A percentile compares a stretch with the other conserved stretches of the same genome.
These are phyloP conservation scores for Spatula versicolor DNA, from an alignment of 2,797 vertebrate genomes.

Conservation along the genomic window DNA sequence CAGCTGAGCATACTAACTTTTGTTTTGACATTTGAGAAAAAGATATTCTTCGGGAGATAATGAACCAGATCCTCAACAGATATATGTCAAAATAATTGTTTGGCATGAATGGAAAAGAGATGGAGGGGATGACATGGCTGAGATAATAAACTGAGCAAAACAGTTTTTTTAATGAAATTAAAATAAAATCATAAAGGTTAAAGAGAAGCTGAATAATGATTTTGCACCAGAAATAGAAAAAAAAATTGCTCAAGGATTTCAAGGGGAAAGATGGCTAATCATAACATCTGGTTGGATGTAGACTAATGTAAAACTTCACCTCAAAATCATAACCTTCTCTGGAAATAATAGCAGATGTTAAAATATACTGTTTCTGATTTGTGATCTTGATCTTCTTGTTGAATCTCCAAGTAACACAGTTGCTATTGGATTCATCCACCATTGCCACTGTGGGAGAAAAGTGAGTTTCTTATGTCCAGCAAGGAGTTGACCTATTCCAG, in stretches of 20 bases:
- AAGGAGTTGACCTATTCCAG: not conserved
- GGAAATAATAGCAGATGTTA: not conserved
- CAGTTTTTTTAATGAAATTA: not conserved
- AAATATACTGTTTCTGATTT: not conserved
- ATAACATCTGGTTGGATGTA: not conserved
- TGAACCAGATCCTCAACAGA: not conserved
- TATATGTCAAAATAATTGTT: not conserved
- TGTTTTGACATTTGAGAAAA: slow-evolving; percentile 36
- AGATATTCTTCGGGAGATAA: slow-evolving; percentile 3
- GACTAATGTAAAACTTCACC: not conserved
- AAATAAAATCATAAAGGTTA: not conserved
- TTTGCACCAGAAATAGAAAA: not conserved
- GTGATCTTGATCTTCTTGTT: too few relatives aligned
- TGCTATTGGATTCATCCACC: not conserved
- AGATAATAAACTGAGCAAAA: not conserved
- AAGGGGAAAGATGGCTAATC: not conserved
- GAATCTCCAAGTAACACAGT: accelerated
- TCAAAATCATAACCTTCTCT: not conserved
- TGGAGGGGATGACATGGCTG: not conserved
- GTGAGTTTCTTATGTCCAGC: not conserved
- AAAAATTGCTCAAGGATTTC: not conserved
- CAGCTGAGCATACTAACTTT: not conserved
- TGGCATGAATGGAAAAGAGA: not conserved
- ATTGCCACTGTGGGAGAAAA: not conserved
- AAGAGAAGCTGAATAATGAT: not conserved